Percentiles rank a stretch among this genome's conserved stretches.
These are phyloP conservation scores for Myotis planiceps DNA, from an alignment of 2,797 vertebrate genomes.

Conservation along the genomic window DNA sequence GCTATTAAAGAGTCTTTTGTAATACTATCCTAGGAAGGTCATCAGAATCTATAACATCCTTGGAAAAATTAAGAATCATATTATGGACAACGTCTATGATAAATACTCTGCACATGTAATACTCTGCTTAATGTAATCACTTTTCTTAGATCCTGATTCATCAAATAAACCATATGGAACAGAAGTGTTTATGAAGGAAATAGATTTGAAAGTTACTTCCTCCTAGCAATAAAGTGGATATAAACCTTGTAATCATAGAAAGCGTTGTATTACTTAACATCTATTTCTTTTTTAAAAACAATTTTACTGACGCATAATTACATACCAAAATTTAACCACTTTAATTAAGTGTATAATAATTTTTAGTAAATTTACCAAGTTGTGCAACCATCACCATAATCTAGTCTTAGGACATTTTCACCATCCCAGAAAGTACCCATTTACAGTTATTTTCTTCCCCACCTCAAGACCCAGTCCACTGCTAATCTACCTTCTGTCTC, in stretches of 20 bases:
- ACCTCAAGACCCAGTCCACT: background rate
- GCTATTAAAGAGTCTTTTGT: constrained; percentile 95
- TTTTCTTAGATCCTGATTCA: constrained; percentile 95
- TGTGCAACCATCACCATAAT: background rate
- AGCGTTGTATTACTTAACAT: constrained; percentile 91
- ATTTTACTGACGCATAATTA: background rate
- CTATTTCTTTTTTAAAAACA: background rate
- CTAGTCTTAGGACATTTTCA: background rate
- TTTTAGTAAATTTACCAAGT: constrained; percentile 10
- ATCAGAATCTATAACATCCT: constrained; percentile 95
- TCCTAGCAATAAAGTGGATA: constrained; percentile 95
- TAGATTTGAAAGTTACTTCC: constrained; percentile 95
- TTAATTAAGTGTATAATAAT: background rate
- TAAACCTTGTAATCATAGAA: constrained; percentile 94
- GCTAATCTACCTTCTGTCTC: background rate
- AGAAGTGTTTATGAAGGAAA: constrained; percentile 92
- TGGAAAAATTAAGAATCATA: constrained; percentile 96
- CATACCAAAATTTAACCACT: background rate
- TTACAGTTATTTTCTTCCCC: background rate
- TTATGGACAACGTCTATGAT: constrained; percentile 96
- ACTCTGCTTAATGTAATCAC: constrained; percentile 92
- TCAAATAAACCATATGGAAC: constrained; percentile 94
- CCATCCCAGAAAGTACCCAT: background rate
- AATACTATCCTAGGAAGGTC: constrained; percentile 95
- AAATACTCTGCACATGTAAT: constrained; percentile 89